These are phyloP conservation scores for Exephanes ischioxanthus DNA, from an alignment of 2,888 invertebrate species.

Conservation along the genomic window DNA sequence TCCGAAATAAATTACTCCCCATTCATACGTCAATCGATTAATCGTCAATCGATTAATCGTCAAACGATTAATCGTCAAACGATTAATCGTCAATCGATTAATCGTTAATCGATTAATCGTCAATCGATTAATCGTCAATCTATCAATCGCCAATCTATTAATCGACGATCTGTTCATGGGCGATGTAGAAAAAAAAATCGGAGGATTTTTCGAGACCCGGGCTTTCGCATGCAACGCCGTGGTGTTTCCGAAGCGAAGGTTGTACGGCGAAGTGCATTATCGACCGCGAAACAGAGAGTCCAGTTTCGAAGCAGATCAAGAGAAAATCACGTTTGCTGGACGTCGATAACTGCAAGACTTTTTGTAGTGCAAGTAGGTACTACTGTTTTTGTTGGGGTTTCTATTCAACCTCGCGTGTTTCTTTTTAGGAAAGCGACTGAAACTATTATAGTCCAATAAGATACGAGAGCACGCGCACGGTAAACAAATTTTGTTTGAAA, in stretches of 20 bases:
- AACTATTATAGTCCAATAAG: not conserved
- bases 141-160: too few species aligned
- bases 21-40: too few species aligned
- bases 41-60: too few species aligned
- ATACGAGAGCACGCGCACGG: not conserved
- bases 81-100: too few species aligned
- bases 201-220: not conserved
- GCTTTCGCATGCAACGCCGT: not conserved
- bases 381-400: not conserved
- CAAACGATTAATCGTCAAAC: too few species aligned
- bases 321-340: not conserved
- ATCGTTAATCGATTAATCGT: too few species aligned
- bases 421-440: not conserved
- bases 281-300: not conserved
- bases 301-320: not conserved
- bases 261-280: not conserved
- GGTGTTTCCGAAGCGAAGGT: not conserved
- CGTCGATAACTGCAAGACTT: constrained; percentile 12
- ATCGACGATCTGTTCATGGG: not conserved
- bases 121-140: too few species aligned
- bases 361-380: constrained; percentile 7
- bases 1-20: too few species aligned
- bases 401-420: not conserved
- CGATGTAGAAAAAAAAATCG: not conserved
- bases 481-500: too few species aligned